A percentile compares a stretch with the other conserved stretches of the same genome.
Evolutionary conservation across 2,797 vertebrate genomes (phyloP).

Genomic region (Gymnopithys bicolor): DNA sequence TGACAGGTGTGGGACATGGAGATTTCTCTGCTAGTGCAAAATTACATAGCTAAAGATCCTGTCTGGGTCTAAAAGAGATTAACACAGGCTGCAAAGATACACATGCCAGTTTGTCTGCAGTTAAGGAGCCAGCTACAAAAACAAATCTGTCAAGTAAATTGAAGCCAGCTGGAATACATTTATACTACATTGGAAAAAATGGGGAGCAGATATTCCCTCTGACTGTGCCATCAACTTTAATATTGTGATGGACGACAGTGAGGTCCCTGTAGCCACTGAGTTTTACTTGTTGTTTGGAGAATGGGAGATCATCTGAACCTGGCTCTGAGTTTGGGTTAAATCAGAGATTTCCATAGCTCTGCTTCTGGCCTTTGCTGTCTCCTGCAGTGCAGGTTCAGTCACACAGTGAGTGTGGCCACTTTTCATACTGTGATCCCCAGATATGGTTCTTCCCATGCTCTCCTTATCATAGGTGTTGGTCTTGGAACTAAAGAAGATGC

Average conservation of each 20-base stretch:
- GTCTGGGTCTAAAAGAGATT: neutral
- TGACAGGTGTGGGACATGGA: neutral
- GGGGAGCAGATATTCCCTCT: neutral
- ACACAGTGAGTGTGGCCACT: neutral
- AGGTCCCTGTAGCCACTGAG: neutral
- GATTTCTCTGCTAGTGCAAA: neutral
- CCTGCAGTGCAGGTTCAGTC: neutral
- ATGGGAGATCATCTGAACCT: neutral
- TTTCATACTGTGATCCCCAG: neutral
- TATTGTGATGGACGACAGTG: neutral
- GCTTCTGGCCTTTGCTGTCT: neutral
- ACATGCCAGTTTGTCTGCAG: neutral
- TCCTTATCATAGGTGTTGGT: neutral
- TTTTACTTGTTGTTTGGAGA: neutral
- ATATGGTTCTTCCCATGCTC: neutral
- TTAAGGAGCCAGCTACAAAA: neutral
- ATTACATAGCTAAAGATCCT: neutral
- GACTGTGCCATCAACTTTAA: neutral
- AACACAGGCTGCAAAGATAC: neutral
- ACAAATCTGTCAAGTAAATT: neutral
- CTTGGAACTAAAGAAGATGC: neutral
- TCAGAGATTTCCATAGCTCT: neutral
- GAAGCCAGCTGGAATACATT: neutral
- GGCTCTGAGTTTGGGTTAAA: neutral
- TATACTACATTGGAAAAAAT: neutral